Conservation (phyloP, 2,888 invertebrate species). For the Digitonthophagus gazella region DNA sequence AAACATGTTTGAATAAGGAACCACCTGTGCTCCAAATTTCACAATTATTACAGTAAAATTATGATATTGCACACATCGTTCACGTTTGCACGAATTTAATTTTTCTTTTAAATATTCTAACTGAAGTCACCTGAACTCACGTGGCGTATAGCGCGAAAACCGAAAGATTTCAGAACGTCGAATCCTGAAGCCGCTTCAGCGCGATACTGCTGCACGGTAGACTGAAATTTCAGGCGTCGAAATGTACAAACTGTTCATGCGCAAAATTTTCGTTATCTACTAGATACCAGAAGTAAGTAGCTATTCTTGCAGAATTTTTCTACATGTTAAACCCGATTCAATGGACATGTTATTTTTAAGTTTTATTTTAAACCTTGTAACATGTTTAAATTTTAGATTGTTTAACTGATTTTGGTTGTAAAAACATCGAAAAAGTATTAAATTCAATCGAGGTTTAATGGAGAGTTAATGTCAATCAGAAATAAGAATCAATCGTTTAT, state of each 20-base stretch:
- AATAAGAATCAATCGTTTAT: no score
- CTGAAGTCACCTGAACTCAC: background rate
- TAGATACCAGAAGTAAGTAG: background rate
- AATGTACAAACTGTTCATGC: constrained; percentile 26
- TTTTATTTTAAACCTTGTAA: no score
- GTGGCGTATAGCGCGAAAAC: background rate
- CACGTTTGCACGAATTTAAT: no score
- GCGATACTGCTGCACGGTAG: constrained; percentile 31
- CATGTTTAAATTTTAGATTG: no score
- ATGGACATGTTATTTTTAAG: no score
- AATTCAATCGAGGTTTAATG: no score
- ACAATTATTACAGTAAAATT: background rate
- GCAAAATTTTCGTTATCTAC: constrained; percentile 22
- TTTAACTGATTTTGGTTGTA: no score
- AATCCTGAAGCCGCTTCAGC: constrained; percentile 25
- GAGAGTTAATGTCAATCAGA: no score
- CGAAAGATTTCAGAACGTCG: constrained; percentile 18
- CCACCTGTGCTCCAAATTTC: background rate
- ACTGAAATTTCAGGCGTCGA: constrained; percentile 30
- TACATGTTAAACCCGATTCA: no score
- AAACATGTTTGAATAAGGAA: background rate
- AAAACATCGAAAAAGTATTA: no score
- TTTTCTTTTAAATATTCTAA: no score
- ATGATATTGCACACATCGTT: background rate
- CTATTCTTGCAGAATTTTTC: no score